Percentiles rank a stretch among this genome's conserved stretches.
Conservation (phyloP, 2,888 invertebrate genomes). For the Zygaena filipendulae region DNA sequence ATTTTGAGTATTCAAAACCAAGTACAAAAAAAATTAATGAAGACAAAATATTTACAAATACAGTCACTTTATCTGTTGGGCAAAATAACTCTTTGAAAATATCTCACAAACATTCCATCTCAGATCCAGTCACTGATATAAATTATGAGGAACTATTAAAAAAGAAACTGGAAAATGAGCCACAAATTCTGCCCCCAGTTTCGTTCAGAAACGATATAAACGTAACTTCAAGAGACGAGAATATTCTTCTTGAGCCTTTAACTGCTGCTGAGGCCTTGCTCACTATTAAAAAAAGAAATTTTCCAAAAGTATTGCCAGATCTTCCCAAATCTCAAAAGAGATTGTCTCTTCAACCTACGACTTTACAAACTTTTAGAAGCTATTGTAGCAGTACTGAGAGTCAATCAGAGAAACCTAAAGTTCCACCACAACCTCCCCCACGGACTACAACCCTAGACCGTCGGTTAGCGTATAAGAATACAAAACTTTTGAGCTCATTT, state of each 20-base stretch:
- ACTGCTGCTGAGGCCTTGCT: constrained; percentile 77
- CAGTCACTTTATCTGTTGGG: constrained; percentile 40
- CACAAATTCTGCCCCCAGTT: constrained; percentile 49
- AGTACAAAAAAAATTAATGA: constrained; percentile 5
- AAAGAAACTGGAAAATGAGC: constrained; percentile 32
- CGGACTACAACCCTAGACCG: constrained; percentile 76
- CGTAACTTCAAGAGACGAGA: constrained; percentile 77
- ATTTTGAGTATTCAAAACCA: constrained; percentile 22
- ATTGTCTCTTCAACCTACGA: constrained; percentile 72
- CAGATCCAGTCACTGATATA: constrained; percentile 74
- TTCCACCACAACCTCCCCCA: constrained; percentile 80
- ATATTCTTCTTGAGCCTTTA: constrained; percentile 37
- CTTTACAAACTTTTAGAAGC: constrained; percentile 47
- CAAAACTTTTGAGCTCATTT: constrained; percentile 50
- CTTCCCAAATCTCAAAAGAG: constrained; percentile 71
- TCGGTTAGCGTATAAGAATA: constrained; percentile 52
- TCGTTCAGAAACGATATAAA: constrained; percentile 73
- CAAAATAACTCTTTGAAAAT: constrained; percentile 51
- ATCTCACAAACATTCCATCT: constrained; percentile 73
- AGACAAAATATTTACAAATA: constrained; percentile 38
- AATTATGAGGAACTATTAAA: constrained; percentile 49
- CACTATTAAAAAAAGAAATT: constrained; percentile 81
- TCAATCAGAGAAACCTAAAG: constrained; percentile 41
- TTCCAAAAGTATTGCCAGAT: constrained; percentile 88
- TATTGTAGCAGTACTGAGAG: constrained; percentile 32